Conservation (phyloP, 2,113 vertebrate species). For the Oenanthe melanoleuca region DNA sequence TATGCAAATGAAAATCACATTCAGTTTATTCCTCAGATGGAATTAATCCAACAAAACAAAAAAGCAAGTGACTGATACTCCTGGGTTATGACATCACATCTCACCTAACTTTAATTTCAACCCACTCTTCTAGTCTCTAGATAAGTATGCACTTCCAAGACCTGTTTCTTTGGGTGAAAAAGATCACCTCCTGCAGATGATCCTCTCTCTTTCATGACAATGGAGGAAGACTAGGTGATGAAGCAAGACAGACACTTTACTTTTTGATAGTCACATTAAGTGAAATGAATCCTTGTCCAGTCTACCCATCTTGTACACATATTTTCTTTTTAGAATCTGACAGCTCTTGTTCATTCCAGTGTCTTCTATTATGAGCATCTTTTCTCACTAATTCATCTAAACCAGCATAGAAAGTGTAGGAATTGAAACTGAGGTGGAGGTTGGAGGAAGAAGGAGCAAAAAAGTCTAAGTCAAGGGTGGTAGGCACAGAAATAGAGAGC, state of each 20-base stretch:
- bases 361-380: neutral
- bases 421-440: neutral
- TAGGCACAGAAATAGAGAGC: neutral
- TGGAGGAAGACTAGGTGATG: neutral
- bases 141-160: neutral
- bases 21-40: neutral
- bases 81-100: neutral
- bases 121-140: neutral
- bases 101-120: neutral
- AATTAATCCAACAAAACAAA: neutral
- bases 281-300: neutral
- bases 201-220: neutral
- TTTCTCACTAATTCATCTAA: neutral
- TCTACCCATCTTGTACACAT: neutral
- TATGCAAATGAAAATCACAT: neutral
- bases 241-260: neutral
- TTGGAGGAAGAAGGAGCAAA: neutral
- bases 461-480: rapidly evolving
- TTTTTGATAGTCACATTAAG: neutral
- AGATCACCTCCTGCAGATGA: neutral
- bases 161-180: neutral
- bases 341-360: neutral
- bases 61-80: neutral
- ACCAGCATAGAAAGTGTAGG: neutral
- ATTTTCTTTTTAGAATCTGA: neutral